phyloP scores from a whole-genome alignment of 2,113 vertebrate genomes.

The Percopsis transmontana region DNA sequence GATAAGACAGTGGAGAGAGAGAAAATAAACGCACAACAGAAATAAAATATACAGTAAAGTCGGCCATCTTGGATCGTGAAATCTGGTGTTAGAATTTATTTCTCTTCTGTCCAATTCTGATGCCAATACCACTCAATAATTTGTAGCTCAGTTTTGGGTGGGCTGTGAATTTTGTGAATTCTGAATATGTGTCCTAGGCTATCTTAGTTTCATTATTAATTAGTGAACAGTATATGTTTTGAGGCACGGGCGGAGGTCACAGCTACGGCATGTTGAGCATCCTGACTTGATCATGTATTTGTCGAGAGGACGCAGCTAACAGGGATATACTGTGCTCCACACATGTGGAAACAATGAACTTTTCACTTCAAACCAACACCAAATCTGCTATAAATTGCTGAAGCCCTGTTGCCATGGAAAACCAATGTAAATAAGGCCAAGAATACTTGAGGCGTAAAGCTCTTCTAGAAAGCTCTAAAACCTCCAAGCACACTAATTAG shows the following conservation, averaged over 20 bases:
- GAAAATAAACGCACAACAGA: conserved; percentile 45
- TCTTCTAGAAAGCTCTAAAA: conserved; percentile 67
- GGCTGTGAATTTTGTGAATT: neutral
- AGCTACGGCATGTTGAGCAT: conserved; percentile 3
- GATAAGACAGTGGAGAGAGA: conserved; percentile 55
- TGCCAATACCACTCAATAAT: neutral
- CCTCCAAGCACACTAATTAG: conserved; percentile 68
- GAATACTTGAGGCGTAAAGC: conserved; percentile 46
- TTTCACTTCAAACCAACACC: conserved; percentile 39
- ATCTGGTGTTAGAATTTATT: conserved; percentile 13
- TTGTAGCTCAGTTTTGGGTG: neutral
- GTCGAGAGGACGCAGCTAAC: conserved; percentile 10
- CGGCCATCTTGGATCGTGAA: conserved; percentile 12
- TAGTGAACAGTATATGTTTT: no score
- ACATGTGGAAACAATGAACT: conserved; percentile 28
- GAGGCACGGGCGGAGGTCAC: no score
- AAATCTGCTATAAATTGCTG: conserved; percentile 48
- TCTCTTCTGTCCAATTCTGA: neutral
- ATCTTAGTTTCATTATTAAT: no score
- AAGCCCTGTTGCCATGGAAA: conserved; percentile 55
- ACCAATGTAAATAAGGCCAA: conserved; percentile 53
- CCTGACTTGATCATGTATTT: conserved; percentile 29
- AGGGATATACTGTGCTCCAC: conserved; percentile 26
- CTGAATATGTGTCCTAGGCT: no score
- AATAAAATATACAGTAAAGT: conserved; percentile 37